Base-by-base conservation (phyloP, 2,113 vertebrate genomes). In the Xiphias gladius region DNA sequence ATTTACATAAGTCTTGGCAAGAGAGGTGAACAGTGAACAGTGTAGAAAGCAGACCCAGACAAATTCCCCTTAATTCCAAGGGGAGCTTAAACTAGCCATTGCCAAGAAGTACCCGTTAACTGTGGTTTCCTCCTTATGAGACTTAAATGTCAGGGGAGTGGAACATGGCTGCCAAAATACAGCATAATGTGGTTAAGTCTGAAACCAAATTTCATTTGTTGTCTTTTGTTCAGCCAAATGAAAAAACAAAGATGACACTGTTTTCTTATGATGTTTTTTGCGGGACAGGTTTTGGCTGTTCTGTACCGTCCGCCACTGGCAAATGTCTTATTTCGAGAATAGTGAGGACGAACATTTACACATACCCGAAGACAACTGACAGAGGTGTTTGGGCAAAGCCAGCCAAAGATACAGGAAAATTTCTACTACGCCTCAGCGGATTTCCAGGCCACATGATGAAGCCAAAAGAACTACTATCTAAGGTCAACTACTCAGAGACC, bases 71-170 rank as follows among this genome's bases (percentile, higher is more conserved):
- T 86, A 73, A 89, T 85, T 81, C 88, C 54, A 41, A 62, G 46
- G 69, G 86, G 61, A 82, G 43, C 50, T 61, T 48, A 72, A 79
- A 54, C 46, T 14, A 64, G 78, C 7, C 24, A n/a, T 5, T 69
- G 80, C 86, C 82, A 89, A 93, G 85, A 92, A 87, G 90, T 85
- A 76, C 52, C 67, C 43, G 32, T 82, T 84, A 37, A 76, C 80
- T 50, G 59, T 64, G 76, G 80, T 87, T 90, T 89, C 76, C 78
- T 87, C 63, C 76, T 26, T 48, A 66, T 64, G 64, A 76, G 77
- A 80, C 80, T 63, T 70, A 59, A 35, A 79, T 79, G 81, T 86
- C 76, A 84, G 77, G 55, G 64, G 48, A 75, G 79, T 46, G 70
- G 81, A 84, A 90, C 79, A 76, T 75, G 65, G 68, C 59, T 54